Conservation (phyloP, 2,113 vertebrate species). For the Neogobius melanostomus region DNA sequence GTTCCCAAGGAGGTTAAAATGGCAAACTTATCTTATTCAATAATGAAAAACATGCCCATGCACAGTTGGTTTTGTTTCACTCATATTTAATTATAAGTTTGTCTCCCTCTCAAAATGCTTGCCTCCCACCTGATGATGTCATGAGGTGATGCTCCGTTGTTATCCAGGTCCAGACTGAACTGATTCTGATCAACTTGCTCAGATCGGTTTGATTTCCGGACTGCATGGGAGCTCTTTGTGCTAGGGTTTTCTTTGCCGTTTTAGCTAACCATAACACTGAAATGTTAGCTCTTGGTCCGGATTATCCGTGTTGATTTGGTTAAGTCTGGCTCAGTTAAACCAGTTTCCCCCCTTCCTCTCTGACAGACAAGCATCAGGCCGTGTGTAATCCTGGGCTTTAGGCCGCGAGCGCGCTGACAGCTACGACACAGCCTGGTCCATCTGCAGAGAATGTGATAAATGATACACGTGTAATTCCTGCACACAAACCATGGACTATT, state of each 20-base stretch:
- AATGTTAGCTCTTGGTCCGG: background rate
- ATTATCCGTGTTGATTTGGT: constrained; percentile 3
- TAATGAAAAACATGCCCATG: too few species aligned
- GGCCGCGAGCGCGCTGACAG: constrained; percentile 53
- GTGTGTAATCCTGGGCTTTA: constrained; percentile 54
- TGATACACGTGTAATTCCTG: constrained; percentile 51
- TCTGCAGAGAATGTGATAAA: constrained; percentile 43
- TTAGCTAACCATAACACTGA: background rate
- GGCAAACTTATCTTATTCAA: too few species aligned
- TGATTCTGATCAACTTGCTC: too few species aligned
- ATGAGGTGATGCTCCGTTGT: too few species aligned
- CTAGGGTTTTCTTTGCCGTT: background rate
- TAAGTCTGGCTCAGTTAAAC: background rate
- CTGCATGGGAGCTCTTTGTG: too few species aligned
- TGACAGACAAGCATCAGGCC: constrained; percentile 51
- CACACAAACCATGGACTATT: constrained; percentile 14
- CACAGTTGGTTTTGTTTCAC: too few species aligned
- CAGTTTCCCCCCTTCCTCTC: constrained; percentile 1
- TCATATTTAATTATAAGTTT: too few species aligned
- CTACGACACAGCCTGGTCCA: constrained; percentile 46
- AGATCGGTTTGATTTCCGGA: too few species aligned
- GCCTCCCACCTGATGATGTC: too few species aligned
- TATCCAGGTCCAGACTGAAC: too few species aligned
- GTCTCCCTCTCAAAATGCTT: too few species aligned
- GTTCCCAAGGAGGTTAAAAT: too few species aligned